These are phyloP conservation scores for Lampris incognitus DNA, from an alignment of 2,113 vertebrate species.

Conservation along the genomic window DNA sequence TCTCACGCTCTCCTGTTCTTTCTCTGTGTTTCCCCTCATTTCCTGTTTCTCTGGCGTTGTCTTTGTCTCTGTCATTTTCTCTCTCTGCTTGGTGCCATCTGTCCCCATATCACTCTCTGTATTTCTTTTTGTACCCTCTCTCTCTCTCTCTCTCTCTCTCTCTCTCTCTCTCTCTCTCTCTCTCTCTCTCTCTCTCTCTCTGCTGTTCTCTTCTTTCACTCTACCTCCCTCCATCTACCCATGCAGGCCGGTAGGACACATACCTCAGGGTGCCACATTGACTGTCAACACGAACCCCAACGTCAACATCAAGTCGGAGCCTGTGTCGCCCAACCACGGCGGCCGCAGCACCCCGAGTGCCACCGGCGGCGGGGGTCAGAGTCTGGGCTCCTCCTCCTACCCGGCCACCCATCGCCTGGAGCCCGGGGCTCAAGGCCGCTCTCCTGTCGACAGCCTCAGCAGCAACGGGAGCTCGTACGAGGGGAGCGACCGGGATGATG, in stretches of 20 bases:
- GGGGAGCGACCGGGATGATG: slow-evolving; percentile 91
- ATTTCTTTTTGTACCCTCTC: not conserved
- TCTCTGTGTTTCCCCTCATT: no score
- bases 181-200: not conserved
- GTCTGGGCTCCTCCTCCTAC: slow-evolving; percentile 78
- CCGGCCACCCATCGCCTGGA: slow-evolving; percentile 86
- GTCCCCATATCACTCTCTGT: not conserved
- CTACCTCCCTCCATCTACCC: not conserved
- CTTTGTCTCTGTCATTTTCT: no score
- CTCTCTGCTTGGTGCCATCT: no score
- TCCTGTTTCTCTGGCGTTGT: no score
- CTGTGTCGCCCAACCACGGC: slow-evolving; percentile 92
- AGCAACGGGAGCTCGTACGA: slow-evolving; percentile 94
- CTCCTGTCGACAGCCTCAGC: slow-evolving; percentile 92
- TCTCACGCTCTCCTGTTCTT: no score
- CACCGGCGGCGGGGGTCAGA: slow-evolving; percentile 65
- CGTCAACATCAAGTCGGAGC: slow-evolving; percentile 97
- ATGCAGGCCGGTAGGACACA: slow-evolving; percentile 87
- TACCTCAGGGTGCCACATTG: slow-evolving; percentile 88
- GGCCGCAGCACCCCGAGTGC: slow-evolving; percentile 88
- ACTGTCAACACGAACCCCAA: slow-evolving; percentile 93
- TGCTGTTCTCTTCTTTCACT: not conserved
- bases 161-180: not conserved
- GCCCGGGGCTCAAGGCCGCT: slow-evolving; percentile 83
- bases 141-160: not conserved